Evolutionary conservation across 1,140 invertebrate genomes (phyloP), one percentile per base, ranked within the genome.

Genomic region (Melitaea cinxia): DNA sequence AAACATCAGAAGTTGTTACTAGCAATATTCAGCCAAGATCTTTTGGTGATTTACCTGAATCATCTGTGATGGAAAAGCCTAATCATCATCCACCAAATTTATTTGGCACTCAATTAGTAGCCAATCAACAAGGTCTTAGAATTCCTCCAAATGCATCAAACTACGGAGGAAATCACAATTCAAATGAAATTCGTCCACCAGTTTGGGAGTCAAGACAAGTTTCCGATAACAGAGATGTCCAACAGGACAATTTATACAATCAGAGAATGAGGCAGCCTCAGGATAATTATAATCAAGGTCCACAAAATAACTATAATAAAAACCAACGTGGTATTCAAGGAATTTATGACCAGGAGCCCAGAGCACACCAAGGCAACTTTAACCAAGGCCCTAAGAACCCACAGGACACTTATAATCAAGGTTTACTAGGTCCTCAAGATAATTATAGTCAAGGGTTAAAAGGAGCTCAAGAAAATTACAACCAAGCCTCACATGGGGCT

Each of bases 1-100:
- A 23, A 1, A 53, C 57, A 10, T 30, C 69, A 0, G 80, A 79
- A 12, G 78, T 81, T 6, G 78, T 86, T 9, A 45, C 65, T 30
- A 78, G 73, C 54, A 75, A 50, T 68, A 72, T 59, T 0, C 80
- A 85, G 23, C 85, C 83, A 0, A 75, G 78, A 14, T 88, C 83
- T 0, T 88, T 88, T 35, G 85, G 88, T 4, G 88, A 90, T 53
- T 28, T 75, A 4, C 72, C 77, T 1, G 77, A 83, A 30, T 37
- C 68, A n/a, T 52, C 62, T 1, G 10, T 26, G 2, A 39, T 17
- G 7, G 35, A 24, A 17, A 5, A 53, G 35, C 9, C 47, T 50
- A 65, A 63, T 10, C 55, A 30, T 42, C 26, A 42, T 52, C 53
- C 45, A 23, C 42, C 15, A 9, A 47, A 54, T 35, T 12, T 47